Base-by-base conservation (phyloP, 2,113 vertebrate genomes). In the Delphinus delphis region DNA sequence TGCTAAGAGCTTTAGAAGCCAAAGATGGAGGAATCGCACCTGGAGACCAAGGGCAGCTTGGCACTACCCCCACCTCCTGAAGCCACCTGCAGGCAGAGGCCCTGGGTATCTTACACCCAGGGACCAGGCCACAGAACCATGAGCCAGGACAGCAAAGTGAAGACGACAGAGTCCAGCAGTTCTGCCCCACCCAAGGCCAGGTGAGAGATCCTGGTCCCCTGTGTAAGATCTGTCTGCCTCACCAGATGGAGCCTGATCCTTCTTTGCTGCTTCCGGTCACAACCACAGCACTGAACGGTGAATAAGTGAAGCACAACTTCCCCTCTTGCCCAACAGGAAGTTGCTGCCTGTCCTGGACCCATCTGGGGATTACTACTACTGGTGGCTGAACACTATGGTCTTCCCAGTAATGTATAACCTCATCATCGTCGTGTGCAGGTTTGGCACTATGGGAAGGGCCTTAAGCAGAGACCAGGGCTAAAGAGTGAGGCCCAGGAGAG, bases 371-470 rank as follows among this genome's bases (percentile, higher is more conserved):
- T 98, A 98, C 97, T 99, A 99, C 95, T 99, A 99, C 67, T 38
- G 98, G 36, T 99, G 99, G 99, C 98, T 99, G 47, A 99, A 99
- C 95, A 79, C 99, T 2, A 99, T 99, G 99, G 98, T 98, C 73
- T 95, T 99, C 18, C 99, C 99, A 47, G 89, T 99, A 60, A 97
- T 99, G 92, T 99, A 99, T 98, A 99, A 99, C 98, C 99, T 99
- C 98, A 98, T 99, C 38, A 98, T 99, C 94, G 97, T 99, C 55
- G 98, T 99, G 96, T 98, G 99, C 98, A 99, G 99, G 99, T 99
- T 97, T 15, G 92, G 31, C 0, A 0, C 87, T 26, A 58, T 21
- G 50, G 38, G 60, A 41, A 17, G 38, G 50, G 26, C 15, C 33
- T 88, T 88, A 93, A 62, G 50, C 65, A 38, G 18, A 86, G 3